These are phyloP conservation scores for Heliconius charithonia DNA, from an alignment of 2,888 invertebrate species.

Conservation along the genomic window DNA sequence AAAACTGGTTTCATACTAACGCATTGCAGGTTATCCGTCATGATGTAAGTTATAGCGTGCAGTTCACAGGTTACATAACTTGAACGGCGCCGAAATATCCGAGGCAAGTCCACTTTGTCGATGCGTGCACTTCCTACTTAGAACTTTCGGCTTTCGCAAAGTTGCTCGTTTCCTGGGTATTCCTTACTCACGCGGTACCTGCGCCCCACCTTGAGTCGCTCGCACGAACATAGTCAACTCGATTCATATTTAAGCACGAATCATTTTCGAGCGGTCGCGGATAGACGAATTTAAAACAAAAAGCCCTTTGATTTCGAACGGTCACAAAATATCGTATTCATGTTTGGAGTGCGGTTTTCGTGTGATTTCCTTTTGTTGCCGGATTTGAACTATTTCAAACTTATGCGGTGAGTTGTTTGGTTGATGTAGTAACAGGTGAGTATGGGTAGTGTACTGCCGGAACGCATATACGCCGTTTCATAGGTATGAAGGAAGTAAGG, in stretches of 20 bases:
- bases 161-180: conserved; percentile 73
- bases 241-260: conserved; percentile 77
- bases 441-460: conserved; percentile 35
- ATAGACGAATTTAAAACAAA: conserved; percentile 56
- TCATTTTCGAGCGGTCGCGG: conserved; percentile 70
- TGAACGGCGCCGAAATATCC: conserved; percentile 19
- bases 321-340: conserved; percentile 43
- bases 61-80: conserved; percentile 34
- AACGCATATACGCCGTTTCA: conserved; percentile 37
- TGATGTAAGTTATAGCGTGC: conserved; percentile 39
- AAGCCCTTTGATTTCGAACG: conserved; percentile 42
- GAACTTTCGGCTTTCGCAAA: conserved; percentile 76
- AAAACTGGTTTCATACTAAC: conserved; percentile 43
- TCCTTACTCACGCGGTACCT: conserved; percentile 58
- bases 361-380: conserved; percentile 42
- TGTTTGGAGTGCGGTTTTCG: conserved; percentile 47
- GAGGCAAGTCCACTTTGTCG: conserved; percentile 26
- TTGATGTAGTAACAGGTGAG: conserved; percentile 23
- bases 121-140: conserved; percentile 53
- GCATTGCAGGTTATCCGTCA: conserved; percentile 32
- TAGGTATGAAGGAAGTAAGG: conserved; percentile 46
- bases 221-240: conserved; percentile 59
- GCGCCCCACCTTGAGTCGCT: conserved; percentile 61
- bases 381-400: conserved; percentile 47
- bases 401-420: conserved; percentile 47